Conservation (phyloP, 2,888 invertebrate species). For the Glaucopsyche alexis region DNA sequence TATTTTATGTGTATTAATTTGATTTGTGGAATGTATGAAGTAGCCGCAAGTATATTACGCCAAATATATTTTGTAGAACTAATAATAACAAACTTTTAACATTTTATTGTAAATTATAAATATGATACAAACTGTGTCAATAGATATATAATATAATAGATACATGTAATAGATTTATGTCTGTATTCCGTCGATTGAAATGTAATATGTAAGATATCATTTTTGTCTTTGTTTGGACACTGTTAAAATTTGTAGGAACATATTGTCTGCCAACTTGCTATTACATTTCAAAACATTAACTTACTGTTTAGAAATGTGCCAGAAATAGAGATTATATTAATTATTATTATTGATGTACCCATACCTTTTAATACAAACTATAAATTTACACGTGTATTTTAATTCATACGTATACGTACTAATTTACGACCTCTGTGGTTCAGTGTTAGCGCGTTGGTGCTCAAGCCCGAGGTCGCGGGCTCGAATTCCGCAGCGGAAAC, state of each 20-base stretch:
- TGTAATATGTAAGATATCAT: not conserved
- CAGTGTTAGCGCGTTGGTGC: no score
- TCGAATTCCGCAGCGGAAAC: no score
- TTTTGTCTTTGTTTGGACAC: no score
- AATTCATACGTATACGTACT: not conserved
- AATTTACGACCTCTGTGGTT: no score
- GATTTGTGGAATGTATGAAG: not conserved
- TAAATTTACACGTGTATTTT: slow-evolving; percentile 1
- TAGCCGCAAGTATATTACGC: not conserved
- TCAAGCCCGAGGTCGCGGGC: no score
- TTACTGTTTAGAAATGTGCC: not conserved
- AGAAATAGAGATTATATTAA: not conserved
- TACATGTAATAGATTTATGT: not conserved
- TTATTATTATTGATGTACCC: slow-evolving; percentile 22
- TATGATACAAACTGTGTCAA: not conserved
- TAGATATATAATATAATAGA: not conserved
- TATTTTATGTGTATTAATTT: not conserved
- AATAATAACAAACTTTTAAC: not conserved
- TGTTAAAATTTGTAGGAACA: no score
- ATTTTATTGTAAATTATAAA: not conserved
- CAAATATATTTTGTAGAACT: not conserved
- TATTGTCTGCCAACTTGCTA: not conserved
- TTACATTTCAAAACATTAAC: not conserved
- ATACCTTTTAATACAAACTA: slow-evolving; percentile 4
- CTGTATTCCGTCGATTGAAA: slow-evolving; percentile 17